Evolutionary conservation across 1,140 invertebrate species (phyloP).

Genomic region (Thrips palmi): DNA sequence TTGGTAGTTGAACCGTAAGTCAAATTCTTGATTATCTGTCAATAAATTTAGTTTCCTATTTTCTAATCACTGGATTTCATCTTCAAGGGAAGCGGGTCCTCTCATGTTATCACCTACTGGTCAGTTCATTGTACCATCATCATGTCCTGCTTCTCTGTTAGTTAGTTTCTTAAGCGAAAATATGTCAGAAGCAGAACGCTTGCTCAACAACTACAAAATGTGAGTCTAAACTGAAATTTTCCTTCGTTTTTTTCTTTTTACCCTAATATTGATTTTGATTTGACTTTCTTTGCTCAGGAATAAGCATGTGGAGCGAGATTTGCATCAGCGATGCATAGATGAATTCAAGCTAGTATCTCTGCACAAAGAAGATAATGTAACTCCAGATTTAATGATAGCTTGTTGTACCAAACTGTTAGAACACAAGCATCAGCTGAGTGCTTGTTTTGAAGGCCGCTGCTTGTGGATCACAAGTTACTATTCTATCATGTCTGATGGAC

Average conservation of each 20-base stretch:
- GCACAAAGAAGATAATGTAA: slow-evolving; percentile 77
- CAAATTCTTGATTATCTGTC: slow-evolving; percentile 9
- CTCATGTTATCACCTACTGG: slow-evolving; percentile 85
- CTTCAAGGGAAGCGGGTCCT: slow-evolving; percentile 64
- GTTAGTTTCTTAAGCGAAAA: slow-evolving; percentile 67
- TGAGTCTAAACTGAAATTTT: slow-evolving; percentile 23
- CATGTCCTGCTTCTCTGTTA: slow-evolving; percentile 66
- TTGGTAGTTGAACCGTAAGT: slow-evolving; percentile 81
- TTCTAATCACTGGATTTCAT: slow-evolving; percentile 14
- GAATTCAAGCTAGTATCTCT: slow-evolving; percentile 47
- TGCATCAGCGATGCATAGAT: slow-evolving; percentile 41
- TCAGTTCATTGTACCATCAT: slow-evolving; percentile 78
- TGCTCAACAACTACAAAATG: slow-evolving; percentile 54
- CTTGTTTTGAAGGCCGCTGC: slow-evolving; percentile 32
- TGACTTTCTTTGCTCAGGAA: slow-evolving; percentile 33
- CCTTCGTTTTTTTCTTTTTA: slow-evolving; percentile 5
- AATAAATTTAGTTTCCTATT: slow-evolving; percentile 7
- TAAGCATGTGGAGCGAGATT: slow-evolving; percentile 53
- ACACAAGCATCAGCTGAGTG: slow-evolving; percentile 25
- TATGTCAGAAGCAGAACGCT: slow-evolving; percentile 48
- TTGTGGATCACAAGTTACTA: slow-evolving; percentile 79
- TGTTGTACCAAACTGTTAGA: slow-evolving; percentile 54
- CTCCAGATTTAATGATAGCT: slow-evolving; percentile 70
- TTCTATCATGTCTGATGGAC: slow-evolving; percentile 73
- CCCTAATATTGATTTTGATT: not conserved